Percentiles rank a stretch among this genome's conserved stretches.
Conservation (phyloP, 2,113 vertebrate genomes). For the Cisticola juncidis region DNA sequence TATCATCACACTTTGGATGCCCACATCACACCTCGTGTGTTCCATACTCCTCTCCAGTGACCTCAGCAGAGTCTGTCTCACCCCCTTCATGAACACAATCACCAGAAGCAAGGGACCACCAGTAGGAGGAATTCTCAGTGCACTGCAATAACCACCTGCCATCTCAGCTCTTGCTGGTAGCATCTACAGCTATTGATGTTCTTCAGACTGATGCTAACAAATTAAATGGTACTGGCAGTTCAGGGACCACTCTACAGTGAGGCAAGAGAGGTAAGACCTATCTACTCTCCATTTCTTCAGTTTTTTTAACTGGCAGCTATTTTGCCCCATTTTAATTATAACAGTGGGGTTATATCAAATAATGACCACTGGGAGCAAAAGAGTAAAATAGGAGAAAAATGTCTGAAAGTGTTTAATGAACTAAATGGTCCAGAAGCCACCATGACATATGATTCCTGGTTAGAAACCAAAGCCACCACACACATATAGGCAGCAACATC, state of each 20-base stretch:
- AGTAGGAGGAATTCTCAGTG: not conserved
- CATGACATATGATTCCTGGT: not conserved
- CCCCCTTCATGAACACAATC: accelerated
- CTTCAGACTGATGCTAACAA: not conserved
- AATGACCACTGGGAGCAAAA: not conserved
- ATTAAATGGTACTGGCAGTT: not conserved
- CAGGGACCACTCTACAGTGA: accelerated
- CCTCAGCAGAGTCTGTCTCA: not conserved
- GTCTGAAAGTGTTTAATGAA: not conserved
- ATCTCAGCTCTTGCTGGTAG: not conserved
- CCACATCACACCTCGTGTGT: not conserved
- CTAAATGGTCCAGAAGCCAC: not conserved
- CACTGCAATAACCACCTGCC: not conserved
- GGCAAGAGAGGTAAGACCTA: not conserved
- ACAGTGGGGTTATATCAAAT: not conserved
- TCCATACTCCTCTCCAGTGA: not conserved
- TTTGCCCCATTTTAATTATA: not conserved
- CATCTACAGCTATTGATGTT: not conserved
- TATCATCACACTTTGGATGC: not conserved
- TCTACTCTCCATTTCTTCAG: not conserved
- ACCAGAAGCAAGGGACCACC: not conserved
- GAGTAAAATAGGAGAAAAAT: not conserved
- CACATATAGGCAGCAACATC: not conserved
- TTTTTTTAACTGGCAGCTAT: not conserved
- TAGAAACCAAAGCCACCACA: not conserved